Evolutionary conservation across 2,113 vertebrate genomes (phyloP).

Genomic region (Ailuropoda melanoleuca): DNA sequence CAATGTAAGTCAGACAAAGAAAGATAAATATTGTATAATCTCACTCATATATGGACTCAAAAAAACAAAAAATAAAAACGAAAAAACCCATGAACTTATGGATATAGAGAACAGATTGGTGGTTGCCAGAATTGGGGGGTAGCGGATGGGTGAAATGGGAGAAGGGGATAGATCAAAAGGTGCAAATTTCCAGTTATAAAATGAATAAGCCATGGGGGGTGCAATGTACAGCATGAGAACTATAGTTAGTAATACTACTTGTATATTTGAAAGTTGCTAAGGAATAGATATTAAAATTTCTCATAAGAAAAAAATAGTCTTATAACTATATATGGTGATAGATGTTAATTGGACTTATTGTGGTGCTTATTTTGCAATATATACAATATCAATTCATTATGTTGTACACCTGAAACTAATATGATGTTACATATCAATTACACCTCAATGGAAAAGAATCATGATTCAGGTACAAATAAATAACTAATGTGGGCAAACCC

Average conservation of each 20-base stretch:
- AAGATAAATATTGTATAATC: neutral
- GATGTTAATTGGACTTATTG: neutral
- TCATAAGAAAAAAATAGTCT: neutral
- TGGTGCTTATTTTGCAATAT: neutral
- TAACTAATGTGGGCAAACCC: neutral
- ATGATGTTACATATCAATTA: neutral
- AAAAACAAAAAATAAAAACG: neutral
- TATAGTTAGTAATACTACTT: neutral
- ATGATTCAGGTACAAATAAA: neutral
- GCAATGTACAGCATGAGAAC: neutral
- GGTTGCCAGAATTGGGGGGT: neutral
- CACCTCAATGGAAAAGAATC: neutral
- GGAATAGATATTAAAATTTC: neutral
- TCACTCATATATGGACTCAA: neutral
- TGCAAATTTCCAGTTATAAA: neutral
- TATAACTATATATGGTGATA: neutral
- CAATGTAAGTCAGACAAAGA: neutral
- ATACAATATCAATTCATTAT: neutral
- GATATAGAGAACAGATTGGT: neutral
- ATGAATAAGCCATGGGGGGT: neutral
- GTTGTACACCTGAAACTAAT: neutral
- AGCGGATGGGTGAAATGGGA: neutral
- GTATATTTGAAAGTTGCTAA: neutral
- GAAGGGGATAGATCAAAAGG: neutral
- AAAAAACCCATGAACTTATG: neutral